Conservation (phyloP, 2,113 vertebrate species). For the Hippopotamus amphibius region DNA sequence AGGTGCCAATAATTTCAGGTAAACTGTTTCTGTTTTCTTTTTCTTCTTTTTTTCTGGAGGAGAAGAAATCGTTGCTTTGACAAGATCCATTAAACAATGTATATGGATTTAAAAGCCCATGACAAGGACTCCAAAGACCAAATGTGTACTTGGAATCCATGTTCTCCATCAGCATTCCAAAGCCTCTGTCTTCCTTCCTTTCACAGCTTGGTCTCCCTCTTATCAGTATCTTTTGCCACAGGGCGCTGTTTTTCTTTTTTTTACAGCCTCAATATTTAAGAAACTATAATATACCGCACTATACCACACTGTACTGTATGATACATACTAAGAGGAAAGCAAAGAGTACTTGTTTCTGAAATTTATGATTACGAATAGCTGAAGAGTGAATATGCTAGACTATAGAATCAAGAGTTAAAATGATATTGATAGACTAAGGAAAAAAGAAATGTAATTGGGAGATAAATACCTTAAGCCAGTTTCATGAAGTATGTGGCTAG, state of each 20-base stretch:
- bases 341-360: neutral
- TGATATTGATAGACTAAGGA: neutral
- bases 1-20: neutral
- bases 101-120: neutral
- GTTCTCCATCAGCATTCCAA: neutral
- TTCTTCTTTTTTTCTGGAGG: neutral
- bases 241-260: neutral
- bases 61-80: neutral
- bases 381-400: neutral
- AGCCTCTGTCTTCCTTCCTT: neutral
- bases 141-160: neutral
- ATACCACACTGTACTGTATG: neutral
- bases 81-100: neutral
- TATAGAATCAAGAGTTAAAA: slow-evolving; percentile 37
- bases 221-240: neutral
- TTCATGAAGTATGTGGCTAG: neutral
- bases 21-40: neutral
- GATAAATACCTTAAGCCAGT: neutral
- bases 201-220: neutral
- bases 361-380: neutral
- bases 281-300: neutral
- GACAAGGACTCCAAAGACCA: neutral
- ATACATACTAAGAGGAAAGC: neutral
- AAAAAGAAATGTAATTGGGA: neutral
- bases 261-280: neutral